These are phyloP conservation scores for Eucriotettix oculatus DNA, from an alignment of 2,888 invertebrate species.

Conservation along the genomic window DNA sequence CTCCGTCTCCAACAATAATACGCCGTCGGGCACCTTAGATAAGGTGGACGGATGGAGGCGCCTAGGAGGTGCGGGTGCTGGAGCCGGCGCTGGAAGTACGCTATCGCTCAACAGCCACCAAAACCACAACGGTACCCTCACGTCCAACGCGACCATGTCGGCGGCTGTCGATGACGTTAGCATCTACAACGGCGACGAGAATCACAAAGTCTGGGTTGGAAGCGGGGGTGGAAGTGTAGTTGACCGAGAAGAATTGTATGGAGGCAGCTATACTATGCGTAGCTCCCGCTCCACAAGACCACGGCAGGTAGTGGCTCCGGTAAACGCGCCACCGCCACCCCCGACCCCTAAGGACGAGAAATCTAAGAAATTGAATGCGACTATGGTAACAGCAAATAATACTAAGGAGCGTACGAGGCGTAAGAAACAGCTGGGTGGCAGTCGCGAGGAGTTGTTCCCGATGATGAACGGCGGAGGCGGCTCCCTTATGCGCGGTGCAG, in stretches of 20 bases:
- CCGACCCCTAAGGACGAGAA: slow-evolving; percentile 58
- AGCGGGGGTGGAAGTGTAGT: not conserved
- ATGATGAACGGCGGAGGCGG: slow-evolving; percentile 31
- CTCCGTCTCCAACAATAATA: slow-evolving; percentile 18
- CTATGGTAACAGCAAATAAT: slow-evolving; percentile 25
- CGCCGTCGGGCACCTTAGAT: slow-evolving; percentile 20
- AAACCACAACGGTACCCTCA: slow-evolving; percentile 25
- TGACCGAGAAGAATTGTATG: slow-evolving; percentile 31
- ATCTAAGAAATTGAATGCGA: slow-evolving; percentile 34
- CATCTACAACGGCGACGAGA: slow-evolving; percentile 78
- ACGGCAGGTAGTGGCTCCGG: slow-evolving; percentile 62
- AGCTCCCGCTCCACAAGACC: slow-evolving; percentile 44
- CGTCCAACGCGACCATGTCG: slow-evolving; percentile 22
- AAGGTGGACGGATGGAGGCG: slow-evolving; percentile 37
- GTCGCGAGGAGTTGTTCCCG: slow-evolving; percentile 40
- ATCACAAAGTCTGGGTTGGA: slow-evolving; percentile 55
- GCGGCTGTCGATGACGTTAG: slow-evolving; percentile 48
- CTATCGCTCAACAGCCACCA: slow-evolving; percentile 39
- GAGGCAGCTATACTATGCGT: slow-evolving; percentile 33
- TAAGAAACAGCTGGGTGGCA: slow-evolving; percentile 38
- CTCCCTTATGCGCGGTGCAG: slow-evolving; percentile 1
- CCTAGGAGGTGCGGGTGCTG: slow-evolving; percentile 11
- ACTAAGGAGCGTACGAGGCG: slow-evolving; percentile 29
- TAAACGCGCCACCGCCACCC: slow-evolving; percentile 56
- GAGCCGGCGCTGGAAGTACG: slow-evolving; percentile 32